phyloP scores from a whole-genome alignment of 1,140 invertebrate species.

The Conus betulinus region DNA sequence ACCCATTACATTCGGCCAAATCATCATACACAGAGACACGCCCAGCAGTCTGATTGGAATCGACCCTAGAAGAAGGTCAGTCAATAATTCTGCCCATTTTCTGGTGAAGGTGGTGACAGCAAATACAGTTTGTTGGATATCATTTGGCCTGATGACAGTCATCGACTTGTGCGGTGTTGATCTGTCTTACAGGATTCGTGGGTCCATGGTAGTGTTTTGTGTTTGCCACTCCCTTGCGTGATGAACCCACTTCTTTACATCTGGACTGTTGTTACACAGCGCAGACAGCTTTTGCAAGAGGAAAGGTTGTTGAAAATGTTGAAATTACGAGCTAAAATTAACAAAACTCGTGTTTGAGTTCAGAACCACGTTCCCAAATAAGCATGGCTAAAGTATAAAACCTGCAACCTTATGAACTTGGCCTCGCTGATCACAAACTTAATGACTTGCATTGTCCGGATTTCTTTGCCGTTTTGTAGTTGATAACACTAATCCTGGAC shows the following conservation, averaged over 20 bases:
- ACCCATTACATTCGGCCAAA: background rate
- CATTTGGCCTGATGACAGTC: background rate
- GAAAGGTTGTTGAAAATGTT: background rate
- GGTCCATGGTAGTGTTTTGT: background rate
- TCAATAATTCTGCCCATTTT: background rate
- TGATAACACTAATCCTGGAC: no score
- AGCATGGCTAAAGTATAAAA: no score
- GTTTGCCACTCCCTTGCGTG: background rate
- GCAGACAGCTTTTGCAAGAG: background rate
- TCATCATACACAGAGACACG: background rate
- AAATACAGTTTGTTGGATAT: background rate
- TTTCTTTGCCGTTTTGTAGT: no score
- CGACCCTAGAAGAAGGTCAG: background rate
- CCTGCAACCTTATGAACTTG: no score
- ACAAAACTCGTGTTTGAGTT: no score
- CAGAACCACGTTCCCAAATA: no score
- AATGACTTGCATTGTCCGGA: no score
- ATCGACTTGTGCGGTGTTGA: no score
- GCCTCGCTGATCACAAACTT: no score
- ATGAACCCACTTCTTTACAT: background rate
- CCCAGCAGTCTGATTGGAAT: background rate
- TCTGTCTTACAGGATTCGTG: background rate
- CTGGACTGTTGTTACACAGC: background rate
- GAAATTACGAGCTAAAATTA: background rate
- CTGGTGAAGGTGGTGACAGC: background rate